Percentiles rank a stretch among this genome's conserved stretches.
These are phyloP conservation scores for Labia minor DNA, from an alignment of 2,888 invertebrate species.

Conservation along the genomic window DNA sequence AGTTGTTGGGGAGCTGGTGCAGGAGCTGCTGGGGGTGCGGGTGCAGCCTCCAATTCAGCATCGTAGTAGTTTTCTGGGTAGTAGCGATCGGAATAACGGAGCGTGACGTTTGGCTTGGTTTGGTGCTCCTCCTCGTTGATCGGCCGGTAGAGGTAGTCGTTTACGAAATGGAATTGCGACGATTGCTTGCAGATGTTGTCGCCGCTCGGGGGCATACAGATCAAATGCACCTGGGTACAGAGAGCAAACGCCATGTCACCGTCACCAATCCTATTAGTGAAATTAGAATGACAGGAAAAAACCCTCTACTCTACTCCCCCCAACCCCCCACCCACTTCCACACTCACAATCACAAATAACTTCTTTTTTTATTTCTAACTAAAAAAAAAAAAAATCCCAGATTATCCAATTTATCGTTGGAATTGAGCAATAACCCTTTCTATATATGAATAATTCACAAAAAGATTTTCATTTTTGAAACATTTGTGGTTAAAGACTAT, in stretches of 20 bases:
- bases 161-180: conserved; percentile 81
- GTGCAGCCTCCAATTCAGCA: conserved; percentile 38
- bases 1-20: conserved; percentile 26
- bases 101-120: conserved; percentile 65
- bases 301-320: no score
- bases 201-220: conserved; percentile 83
- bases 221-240: conserved; percentile 73
- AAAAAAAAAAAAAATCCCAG: no score
- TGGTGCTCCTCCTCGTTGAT: conserved; percentile 73
- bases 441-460: no score
- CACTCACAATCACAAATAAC: no score
- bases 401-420: no score
- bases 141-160: conserved; percentile 83
- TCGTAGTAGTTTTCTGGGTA: conserved; percentile 70
- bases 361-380: no score
- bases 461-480: no score
- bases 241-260: neutral
- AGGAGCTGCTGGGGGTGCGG: conserved; percentile 33
- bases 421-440: no score
- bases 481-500: no score
- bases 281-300: no score
- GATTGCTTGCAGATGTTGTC: conserved; percentile 85
- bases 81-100: conserved; percentile 71
- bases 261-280: no score
- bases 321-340: no score